Base-by-base conservation (phyloP, 1,140 invertebrate species). In the Oscheius sp. region DNA sequence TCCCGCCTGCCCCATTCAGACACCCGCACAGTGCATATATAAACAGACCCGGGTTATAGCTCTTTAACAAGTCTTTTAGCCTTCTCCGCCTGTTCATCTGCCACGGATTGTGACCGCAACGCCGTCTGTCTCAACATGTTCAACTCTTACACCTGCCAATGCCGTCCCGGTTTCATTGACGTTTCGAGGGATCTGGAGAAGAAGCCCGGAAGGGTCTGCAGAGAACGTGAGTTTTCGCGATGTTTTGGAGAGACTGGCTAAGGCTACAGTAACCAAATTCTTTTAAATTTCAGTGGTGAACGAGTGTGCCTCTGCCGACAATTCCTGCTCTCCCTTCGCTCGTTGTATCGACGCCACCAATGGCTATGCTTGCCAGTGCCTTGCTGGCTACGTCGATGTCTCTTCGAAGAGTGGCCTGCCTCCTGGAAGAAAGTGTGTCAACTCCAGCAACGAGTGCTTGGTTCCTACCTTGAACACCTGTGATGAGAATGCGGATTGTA, bases 401-500 rank as follows among this genome's bases (percentile, higher is more conserved):
- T 85, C 83, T 34, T 80, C 78, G 28, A 81, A 81, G 59, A 70
- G 70, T 65, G 77, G 71, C 34, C 63, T 85, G 31, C 58, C 71
- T 36, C 82, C 82, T 29, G 82, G 82, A 35, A 73, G 82, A 62
- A 81, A 80, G 34, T 83, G 82, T 59, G 76, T 67, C 28, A 84
- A 84, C 66, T 81, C 83, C 10, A 82, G 76, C 68, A 85, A 84
- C 64, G 82, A 84, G 69, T 84, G 82, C 68, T 28, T 73, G 2
- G 69, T 70, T 28, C 66, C 77, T 28, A 64, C 77, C 23, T 59
- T 82, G 52, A 80, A 84, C 46, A 84, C 84, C 31, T 86, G 85
- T 72, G 78, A 85, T 68, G 79, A 79, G n/a, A 83, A 86, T 72
- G 85, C 86, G 3, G 76, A 81, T 31, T 87, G 86, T 77, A 75